phyloP scores from a whole-genome alignment of 2,113 vertebrate genomes.

The Cyphomyrus plagiostoma region DNA sequence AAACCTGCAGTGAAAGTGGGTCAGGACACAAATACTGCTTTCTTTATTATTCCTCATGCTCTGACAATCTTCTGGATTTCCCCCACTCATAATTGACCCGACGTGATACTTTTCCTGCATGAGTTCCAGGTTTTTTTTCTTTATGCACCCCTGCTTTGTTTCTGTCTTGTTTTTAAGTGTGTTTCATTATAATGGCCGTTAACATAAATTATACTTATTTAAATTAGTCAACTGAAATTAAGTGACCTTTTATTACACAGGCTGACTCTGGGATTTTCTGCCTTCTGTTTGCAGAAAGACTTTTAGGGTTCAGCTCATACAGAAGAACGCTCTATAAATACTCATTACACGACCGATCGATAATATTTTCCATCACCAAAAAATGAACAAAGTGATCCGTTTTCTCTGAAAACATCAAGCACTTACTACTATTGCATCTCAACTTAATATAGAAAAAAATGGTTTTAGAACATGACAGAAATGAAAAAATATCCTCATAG shows the following conservation, averaged over 20 bases:
- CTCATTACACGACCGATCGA: slow-evolving; percentile 20
- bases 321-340: background rate
- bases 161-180: background rate
- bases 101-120: slow-evolving; percentile 12
- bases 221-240: background rate
- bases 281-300: background rate
- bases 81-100: background rate
- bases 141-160: slow-evolving; percentile 15
- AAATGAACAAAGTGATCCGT: background rate
- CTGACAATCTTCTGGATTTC: slow-evolving; percentile 13
- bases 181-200: background rate
- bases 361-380: slow-evolving; percentile 13
- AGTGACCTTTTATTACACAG: background rate
- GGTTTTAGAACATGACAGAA: background rate
- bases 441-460: background rate
- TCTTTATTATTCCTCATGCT: slow-evolving; percentile 14
- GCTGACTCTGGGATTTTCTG: background rate
- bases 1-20: slow-evolving; percentile 7
- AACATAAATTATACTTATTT: background rate
- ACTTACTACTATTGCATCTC: background rate
- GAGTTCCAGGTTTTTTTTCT: background rate
- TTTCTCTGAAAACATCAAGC: background rate
- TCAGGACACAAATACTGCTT: background rate
- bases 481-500: background rate
- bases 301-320: background rate